Evolutionary conservation across 2,113 vertebrate genomes (phyloP).

Genomic region (Scomber colias): DNA sequence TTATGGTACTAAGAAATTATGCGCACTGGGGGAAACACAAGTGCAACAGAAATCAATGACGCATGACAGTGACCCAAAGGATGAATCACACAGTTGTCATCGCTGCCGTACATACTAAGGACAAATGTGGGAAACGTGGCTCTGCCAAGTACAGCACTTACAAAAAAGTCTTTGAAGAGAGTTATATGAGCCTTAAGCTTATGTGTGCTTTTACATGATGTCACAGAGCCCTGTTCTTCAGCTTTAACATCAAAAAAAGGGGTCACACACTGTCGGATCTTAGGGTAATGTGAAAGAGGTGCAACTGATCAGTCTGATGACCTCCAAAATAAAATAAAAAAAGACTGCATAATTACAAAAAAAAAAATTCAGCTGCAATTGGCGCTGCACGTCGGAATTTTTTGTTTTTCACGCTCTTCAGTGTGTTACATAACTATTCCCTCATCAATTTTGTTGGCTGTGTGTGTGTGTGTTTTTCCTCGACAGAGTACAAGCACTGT

Average conservation of each 20-base stretch:
- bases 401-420: constrained; percentile 23
- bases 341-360: neutral
- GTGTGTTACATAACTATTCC: constrained; percentile 41
- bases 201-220: constrained; percentile 28
- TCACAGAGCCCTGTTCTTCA: constrained; percentile 34
- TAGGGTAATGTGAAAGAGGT: neutral
- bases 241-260: neutral
- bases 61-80: constrained; percentile 40
- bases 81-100: constrained; percentile 57
- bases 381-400: constrained; percentile 56
- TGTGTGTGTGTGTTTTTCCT: constrained; percentile 50
- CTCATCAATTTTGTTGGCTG: constrained; percentile 34
- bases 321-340: neutral
- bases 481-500: constrained; percentile 50
- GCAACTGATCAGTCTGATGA: constrained; percentile 20
- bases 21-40: constrained; percentile 18
- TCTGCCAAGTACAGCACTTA: constrained; percentile 51
- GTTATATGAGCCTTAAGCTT: constrained; percentile 32
- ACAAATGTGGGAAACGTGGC: constrained; percentile 59
- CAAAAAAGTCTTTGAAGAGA: constrained; percentile 34
- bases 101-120: constrained; percentile 19
- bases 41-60: constrained; percentile 46
- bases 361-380: constrained; percentile 21
- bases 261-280: constrained; percentile 11
- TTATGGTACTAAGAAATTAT: constrained; percentile 11